Base-by-base conservation (phyloP, 2,113 vertebrate genomes). In the Dasyprocta punctata region DNA sequence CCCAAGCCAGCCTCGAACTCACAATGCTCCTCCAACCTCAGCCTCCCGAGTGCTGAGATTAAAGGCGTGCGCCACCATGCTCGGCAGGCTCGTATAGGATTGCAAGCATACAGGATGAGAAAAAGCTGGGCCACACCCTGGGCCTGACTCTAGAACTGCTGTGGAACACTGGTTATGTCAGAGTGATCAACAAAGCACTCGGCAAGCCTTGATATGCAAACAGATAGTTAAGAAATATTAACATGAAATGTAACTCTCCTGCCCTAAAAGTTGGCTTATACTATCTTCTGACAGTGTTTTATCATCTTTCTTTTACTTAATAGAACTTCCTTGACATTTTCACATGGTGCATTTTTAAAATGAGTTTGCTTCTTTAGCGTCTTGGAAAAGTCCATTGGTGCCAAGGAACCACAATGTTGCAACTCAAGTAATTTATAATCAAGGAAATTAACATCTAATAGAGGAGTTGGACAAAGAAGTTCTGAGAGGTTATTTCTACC, bases 151-250 rank as follows among this genome's bases (percentile, higher is more conserved):
- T 20, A 11, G 8, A 33, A 16, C 9, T 41, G 0, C 1, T 22
- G 28, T 61, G 13, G 26, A 49, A 9, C 0, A 2, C 9, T 3
- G 49, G 6, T 5, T 24, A 16, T 0, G 0, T 14, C 44, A 33
- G 28, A 24, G 30, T 24, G 30, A 80, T 10, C 49, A 10, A 9
- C 30, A 54, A 49, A 41, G 9, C 3, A 0, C 38, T 4, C 1
- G 1, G 19, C 30, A 6, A 24, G 5, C 60, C n/a, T 44, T 41
- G 13, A 4, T 2, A 6, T 30, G 11, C 89, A 80, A 86, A 86
- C 3, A 28, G 44, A 14, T 7, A 2, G 5, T 28, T n/a, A 47
- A 82, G 20, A 7, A 89, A 88, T 10, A 65, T 7, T 56, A 71
- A 22, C 5, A 38, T 0, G n/a, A 49, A 83, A n/a, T 41, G 22